Evolutionary conservation across 2,888 invertebrate genomes (phyloP).

Genomic region (Watsonalla binaria): DNA sequence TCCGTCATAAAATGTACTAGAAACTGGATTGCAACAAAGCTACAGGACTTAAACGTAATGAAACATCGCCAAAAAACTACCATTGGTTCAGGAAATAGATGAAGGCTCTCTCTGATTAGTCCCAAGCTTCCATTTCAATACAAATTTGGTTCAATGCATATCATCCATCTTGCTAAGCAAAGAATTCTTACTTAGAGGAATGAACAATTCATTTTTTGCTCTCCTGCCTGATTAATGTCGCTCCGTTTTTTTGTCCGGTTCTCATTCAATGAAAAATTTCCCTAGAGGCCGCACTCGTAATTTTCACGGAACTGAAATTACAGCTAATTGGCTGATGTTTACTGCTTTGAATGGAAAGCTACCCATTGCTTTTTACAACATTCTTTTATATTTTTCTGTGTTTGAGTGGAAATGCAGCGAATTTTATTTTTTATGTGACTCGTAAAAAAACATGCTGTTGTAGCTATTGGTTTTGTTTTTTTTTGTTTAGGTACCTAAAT

Average conservation of each 20-base stretch:
- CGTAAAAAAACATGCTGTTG: too few species aligned
- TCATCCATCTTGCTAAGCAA: background rate
- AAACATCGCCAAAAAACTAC: too few species aligned
- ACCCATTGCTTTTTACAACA: background rate
- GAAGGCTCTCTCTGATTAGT: too few species aligned
- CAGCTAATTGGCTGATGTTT: slow-evolving; percentile 46
- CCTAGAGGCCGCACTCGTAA: slow-evolving; percentile 51
- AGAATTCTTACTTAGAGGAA: background rate
- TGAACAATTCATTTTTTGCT: slow-evolving; percentile 30
- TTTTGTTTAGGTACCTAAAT: background rate
- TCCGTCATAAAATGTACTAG: too few species aligned
- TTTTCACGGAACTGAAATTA: slow-evolving; percentile 45
- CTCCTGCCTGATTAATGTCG: slow-evolving; percentile 58
- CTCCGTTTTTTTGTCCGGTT: slow-evolving; percentile 46
- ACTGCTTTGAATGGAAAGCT: slow-evolving; percentile 19
- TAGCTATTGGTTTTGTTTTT: background rate
- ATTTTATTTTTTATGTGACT: background rate
- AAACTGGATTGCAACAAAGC: too few species aligned
- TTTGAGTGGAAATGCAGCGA: background rate
- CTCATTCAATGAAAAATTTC: slow-evolving; percentile 71
- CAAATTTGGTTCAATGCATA: too few species aligned
- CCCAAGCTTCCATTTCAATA: background rate
- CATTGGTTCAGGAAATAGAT: background rate
- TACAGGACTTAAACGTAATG: too few species aligned
- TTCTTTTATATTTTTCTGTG: background rate